Evolutionary conservation across 1,140 invertebrate species (phyloP).

Genomic region (Episyrphus balteatus): DNA sequence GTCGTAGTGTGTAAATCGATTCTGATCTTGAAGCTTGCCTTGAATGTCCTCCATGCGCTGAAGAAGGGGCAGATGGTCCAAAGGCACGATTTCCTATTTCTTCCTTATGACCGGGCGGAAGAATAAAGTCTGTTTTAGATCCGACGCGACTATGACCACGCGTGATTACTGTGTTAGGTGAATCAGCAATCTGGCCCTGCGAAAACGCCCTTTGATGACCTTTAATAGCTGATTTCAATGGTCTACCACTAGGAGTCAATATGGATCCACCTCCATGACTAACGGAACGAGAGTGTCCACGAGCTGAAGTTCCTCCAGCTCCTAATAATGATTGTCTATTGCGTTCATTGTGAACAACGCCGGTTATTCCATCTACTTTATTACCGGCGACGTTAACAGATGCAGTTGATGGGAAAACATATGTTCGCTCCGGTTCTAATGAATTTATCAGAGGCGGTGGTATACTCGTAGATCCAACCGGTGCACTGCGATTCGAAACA

Average conservation of each 20-base stretch:
- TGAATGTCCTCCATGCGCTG: constrained; percentile 44
- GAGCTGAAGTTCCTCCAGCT: constrained; percentile 16
- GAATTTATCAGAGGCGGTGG: background rate
- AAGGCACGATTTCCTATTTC: constrained; percentile 37
- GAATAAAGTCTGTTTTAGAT: constrained; percentile 76
- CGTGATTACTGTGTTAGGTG: constrained; percentile 36
- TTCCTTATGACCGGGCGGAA: constrained; percentile 65
- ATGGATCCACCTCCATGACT: constrained; percentile 62
- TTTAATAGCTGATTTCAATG: constrained; percentile 54
- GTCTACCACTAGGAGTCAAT: constrained; percentile 39
- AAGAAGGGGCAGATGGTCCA: constrained; percentile 38
- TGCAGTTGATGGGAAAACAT: constrained; percentile 40
- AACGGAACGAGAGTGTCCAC: constrained; percentile 61
- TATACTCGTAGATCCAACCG: constrained; percentile 1
- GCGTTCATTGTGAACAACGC: constrained; percentile 15
- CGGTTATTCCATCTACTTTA: constrained; percentile 21
- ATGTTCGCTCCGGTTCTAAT: constrained; percentile 44
- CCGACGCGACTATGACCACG: constrained; percentile 65
- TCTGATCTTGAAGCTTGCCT: constrained; percentile 62
- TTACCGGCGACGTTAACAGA: constrained; percentile 10
- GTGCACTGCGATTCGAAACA: constrained; percentile 9
- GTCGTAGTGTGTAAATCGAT: constrained; percentile 76
- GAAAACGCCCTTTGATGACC: constrained; percentile 73
- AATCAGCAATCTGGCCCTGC: constrained; percentile 68
- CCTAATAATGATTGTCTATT: constrained; percentile 1